These are phyloP conservation scores for Ageneiosus marmoratus DNA, from an alignment of 2,113 vertebrate species.

Conservation along the genomic window DNA sequence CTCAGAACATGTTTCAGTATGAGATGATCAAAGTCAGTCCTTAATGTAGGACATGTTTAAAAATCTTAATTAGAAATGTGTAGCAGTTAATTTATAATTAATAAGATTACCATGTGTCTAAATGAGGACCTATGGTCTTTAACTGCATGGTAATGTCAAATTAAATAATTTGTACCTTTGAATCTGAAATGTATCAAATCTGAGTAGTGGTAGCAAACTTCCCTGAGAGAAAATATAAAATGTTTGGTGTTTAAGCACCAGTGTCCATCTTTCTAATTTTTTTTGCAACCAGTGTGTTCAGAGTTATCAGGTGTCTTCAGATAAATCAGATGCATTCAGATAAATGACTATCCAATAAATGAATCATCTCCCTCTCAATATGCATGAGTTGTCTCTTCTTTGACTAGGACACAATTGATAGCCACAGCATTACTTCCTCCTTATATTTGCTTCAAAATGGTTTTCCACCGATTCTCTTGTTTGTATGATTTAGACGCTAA, in stretches of 20 bases:
- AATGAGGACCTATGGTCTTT: neutral
- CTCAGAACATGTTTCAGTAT: conserved; percentile 73
- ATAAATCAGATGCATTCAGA: no score
- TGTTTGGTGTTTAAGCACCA: neutral
- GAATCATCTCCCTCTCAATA: neutral
- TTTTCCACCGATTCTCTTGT: neutral
- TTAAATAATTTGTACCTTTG: neutral
- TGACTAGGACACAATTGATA: conserved; percentile 1
- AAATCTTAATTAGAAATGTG: conserved; percentile 40
- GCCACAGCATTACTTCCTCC: neutral
- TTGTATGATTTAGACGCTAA: neutral
- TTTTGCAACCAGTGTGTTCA: neutral
- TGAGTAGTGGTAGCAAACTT: neutral
- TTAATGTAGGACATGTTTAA: conserved; percentile 37
- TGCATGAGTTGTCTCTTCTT: neutral
- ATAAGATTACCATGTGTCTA: conserved; percentile 32
- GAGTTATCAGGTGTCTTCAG: no score
- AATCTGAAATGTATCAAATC: neutral
- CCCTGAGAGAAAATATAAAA: conserved; percentile 10
- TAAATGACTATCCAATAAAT: neutral
- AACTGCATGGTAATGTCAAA: neutral
- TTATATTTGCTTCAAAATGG: neutral
- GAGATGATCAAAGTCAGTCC: conserved; percentile 29
- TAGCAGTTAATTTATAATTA: conserved; percentile 43
- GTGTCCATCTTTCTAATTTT: conserved; percentile 4